Evolutionary conservation across 2,113 vertebrate species (phyloP).

Genomic region (Puma concolor): DNA sequence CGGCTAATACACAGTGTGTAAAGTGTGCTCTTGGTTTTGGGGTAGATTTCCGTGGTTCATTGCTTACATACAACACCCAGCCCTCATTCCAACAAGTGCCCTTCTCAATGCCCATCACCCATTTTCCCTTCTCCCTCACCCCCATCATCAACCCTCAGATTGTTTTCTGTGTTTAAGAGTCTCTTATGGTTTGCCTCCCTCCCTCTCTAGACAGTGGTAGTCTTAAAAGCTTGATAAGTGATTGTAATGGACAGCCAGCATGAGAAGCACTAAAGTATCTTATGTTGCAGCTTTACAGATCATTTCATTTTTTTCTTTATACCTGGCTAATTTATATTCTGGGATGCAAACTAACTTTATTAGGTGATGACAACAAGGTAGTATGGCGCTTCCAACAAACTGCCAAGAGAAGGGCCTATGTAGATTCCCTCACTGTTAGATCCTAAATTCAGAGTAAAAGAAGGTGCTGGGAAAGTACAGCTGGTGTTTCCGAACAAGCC

Average conservation of each 20-base stretch:
- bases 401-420: background rate
- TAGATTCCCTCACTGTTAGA: constrained; percentile 28
- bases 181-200: too few species aligned
- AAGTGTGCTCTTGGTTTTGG: too few species aligned
- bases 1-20: too few species aligned
- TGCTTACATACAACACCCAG: too few species aligned
- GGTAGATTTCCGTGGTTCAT: too few species aligned
- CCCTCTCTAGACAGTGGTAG: background rate
- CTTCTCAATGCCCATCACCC: too few species aligned
- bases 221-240: constrained; percentile 30
- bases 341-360: constrained; percentile 36
- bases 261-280: background rate
- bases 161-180: too few species aligned
- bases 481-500: constrained; percentile 70
- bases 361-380: constrained; percentile 53
- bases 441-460: constrained; percentile 46
- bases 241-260: background rate
- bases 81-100: too few species aligned
- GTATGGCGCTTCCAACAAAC: constrained; percentile 22
- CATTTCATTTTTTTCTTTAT: background rate
- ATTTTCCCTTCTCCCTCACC: too few species aligned
- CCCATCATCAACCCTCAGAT: too few species aligned
- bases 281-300: background rate
- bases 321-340: constrained; percentile 32
- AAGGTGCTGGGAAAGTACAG: constrained; percentile 74